Evolutionary conservation across 2,888 invertebrate genomes (phyloP), one percentile per base, ranked within the genome.

Genomic region (Heliconius hortense): DNA sequence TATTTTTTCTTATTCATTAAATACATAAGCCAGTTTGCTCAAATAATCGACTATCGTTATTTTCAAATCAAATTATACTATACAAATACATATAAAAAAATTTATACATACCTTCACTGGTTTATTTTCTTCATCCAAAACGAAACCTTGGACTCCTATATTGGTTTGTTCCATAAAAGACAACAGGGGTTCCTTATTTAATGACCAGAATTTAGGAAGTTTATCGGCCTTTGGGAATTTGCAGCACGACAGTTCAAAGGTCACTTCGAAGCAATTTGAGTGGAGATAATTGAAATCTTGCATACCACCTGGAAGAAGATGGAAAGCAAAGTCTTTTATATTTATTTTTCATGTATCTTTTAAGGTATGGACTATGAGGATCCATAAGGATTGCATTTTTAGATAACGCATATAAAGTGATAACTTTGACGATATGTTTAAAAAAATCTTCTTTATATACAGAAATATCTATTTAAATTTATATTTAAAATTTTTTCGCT

Each of bases 231-330:
- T 79, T 0, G 99, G 99, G 89, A 96, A 99, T 91, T 99, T 99
- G 93, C 97, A 97, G 92, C 99, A 99, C 64, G 98, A 98, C 83
- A 99, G 90, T 88, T 99, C 99, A 84, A 99, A 96, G 0, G 99
- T 99, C 76, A 99, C 96, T 89, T 99, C 99, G 88, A 98, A 98
- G 87, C 98, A 98, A 91, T 99, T 99, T 3, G 98, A 98, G 85
- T 97, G 96, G 5, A 97, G 95, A 89, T 99, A 99, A 94, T 99
- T 99, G 94, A 98, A 99, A 91, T 99, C 99, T 92, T 98, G 98
- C 99, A 99, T 99, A 64, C 99, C 99, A 85, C 98, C 97, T 95
- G 92, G 0, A 80, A 80, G 92, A 80, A 39, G 74, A 8, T n/a
- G 48, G 48, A 48, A 48, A 48, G 48, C 5, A 18, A 48, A 21